Percentiles rank a stretch among this genome's conserved stretches.
These are phyloP conservation scores for Drosophila mauritiana DNA, from an alignment of 1,140 invertebrate genomes.

Conservation along the genomic window DNA sequence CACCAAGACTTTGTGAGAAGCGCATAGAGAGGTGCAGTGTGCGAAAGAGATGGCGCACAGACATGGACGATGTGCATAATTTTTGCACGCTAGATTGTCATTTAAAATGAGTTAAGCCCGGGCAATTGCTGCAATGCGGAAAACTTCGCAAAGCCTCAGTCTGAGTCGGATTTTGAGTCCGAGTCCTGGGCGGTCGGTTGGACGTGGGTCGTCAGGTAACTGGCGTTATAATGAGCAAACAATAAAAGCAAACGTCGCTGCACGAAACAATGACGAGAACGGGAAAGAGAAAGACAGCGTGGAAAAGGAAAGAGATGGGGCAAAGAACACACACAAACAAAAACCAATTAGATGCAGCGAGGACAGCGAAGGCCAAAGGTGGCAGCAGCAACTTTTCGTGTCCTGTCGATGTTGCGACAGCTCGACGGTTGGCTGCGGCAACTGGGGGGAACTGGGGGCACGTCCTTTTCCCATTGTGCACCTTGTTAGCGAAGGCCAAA, in stretches of 20 bases:
- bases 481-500: slow-evolving; percentile 64
- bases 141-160: slow-evolving; percentile 32
- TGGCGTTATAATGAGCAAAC: slow-evolving; percentile 78
- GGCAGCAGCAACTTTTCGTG: slow-evolving; percentile 67
- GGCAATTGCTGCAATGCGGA: slow-evolving; percentile 76
- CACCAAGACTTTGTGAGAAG: slow-evolving; percentile 17
- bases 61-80: slow-evolving; percentile 59
- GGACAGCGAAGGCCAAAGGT: slow-evolving; percentile 40
- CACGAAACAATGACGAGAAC: slow-evolving; percentile 67
- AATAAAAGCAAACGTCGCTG: slow-evolving; percentile 76
- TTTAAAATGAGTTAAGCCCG: slow-evolving; percentile 81
- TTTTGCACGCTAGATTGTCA: slow-evolving; percentile 82
- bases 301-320: neutral
- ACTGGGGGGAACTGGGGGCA: neutral
- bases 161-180: slow-evolving; percentile 12
- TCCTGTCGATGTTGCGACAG: slow-evolving; percentile 75
- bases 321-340: slow-evolving; percentile 42
- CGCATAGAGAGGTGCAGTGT: slow-evolving; percentile 11
- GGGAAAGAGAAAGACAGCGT: neutral
- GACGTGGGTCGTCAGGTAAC: slow-evolving; percentile 48
- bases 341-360: slow-evolving; percentile 75
- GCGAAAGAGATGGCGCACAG: neutral
- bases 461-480: slow-evolving; percentile 55
- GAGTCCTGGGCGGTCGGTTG: slow-evolving; percentile 10
- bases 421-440: neutral